These are phyloP conservation scores for Taxidea taxus DNA, from an alignment of 2,113 vertebrate genomes.

Conservation along the genomic window DNA sequence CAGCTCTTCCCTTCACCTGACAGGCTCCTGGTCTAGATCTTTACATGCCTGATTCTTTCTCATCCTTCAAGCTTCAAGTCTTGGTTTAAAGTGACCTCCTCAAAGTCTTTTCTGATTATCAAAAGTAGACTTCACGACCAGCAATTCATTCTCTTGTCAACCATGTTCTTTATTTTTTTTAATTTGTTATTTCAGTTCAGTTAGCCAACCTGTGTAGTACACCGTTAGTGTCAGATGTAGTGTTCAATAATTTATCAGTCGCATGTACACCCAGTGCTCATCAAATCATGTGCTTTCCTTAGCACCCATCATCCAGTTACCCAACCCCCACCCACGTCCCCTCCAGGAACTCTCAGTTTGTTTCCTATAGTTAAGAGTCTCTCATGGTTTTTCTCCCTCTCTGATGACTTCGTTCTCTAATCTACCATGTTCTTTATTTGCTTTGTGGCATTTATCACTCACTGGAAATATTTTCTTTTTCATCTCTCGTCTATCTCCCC, in stretches of 20 bases:
- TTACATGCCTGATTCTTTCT: neutral
- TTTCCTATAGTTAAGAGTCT: neutral
- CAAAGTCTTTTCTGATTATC: neutral
- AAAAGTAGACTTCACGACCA: neutral
- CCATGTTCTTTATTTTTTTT: neutral
- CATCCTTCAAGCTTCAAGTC: neutral
- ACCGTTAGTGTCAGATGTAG: neutral
- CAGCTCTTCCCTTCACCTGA: neutral
- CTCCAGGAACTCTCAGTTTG: neutral
- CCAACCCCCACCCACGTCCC: neutral
- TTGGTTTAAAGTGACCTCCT: neutral
- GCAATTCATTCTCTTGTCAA: fast-evolving
- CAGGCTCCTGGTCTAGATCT: neutral
- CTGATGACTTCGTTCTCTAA: neutral
- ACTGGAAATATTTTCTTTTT: neutral
- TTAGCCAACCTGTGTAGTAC: neutral
- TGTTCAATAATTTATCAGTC: neutral
- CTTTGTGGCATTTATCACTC: neutral
- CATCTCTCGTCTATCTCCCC: neutral
- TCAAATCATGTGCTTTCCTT: neutral
- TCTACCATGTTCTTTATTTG: neutral
- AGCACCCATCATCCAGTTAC: neutral
- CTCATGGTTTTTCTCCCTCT: neutral
- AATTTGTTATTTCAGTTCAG: neutral
- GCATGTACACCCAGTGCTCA: neutral